Evolutionary conservation across 2,888 invertebrate genomes (phyloP), one percentile per base, ranked within the genome.

Genomic region (Thymelicus sylvestris): DNA sequence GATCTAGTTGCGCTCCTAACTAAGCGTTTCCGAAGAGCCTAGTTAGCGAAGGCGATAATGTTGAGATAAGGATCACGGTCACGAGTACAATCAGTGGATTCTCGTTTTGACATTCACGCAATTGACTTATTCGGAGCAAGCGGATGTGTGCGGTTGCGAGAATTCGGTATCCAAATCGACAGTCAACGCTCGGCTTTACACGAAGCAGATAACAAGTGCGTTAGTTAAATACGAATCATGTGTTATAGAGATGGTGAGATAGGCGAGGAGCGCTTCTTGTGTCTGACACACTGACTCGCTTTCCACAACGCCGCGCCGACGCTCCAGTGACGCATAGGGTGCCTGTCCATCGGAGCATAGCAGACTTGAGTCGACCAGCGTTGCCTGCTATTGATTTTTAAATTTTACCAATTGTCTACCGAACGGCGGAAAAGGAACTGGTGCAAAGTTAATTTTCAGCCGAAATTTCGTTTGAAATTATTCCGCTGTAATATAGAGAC

Each of bases 271-370:
- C 79, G 79, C 78, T 78, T 77, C 77, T 77, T 75, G 71, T 72
- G 73, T 75, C 81, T 92, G 94, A 93, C 94, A 94, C 84, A 94
- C 93, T 93, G 93, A 92, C 94, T 94, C 89, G 91, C 93, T 94
- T 94, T 94, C 93, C 90, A 88, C 77, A 77, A 75, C 80, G 73
- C 74, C 67, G 67, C 62, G 66, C 74, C 74, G 71, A 71, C 75
- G 72, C 72, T 66, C 73, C 66, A 63, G 65, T 67, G 65, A 59
- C 72, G 66, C 65, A 61, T 52, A n/a, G 66, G 72, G 69, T 31
- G 57, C 31, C 50, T 52, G 50, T 52, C 19, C 50, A 52, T 7
- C n/a, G 19, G 50, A 52, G 50, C 19, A 19, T 8, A 52, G 19
- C 50, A 52, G 50, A 15, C 7, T 19, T 7, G 6, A 19, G n/a